Conservation (phyloP, 2,113 vertebrate species). For the Lota lota region DNA sequence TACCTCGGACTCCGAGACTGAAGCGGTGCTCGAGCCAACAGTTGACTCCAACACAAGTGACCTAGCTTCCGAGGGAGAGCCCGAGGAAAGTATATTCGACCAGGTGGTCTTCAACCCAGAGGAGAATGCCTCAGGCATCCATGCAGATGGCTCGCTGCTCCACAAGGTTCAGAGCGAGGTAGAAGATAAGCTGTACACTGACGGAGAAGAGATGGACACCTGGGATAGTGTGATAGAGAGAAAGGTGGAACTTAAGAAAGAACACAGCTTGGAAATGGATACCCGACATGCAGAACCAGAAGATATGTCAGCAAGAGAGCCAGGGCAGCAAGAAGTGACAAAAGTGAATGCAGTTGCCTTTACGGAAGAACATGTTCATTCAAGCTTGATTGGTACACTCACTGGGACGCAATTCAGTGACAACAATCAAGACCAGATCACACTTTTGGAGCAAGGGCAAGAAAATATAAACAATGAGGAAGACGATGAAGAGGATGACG, state of each 20-base stretch:
- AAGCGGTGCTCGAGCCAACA: constrained; percentile 31
- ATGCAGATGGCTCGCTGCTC: background rate
- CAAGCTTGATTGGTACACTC: background rate
- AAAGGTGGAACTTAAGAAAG: constrained; percentile 28
- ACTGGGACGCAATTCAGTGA: constrained; percentile 2
- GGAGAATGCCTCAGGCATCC: constrained; percentile 11
- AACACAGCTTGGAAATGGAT: constrained; percentile 5
- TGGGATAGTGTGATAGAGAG: constrained; percentile 58
- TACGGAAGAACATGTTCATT: constrained; percentile 1
- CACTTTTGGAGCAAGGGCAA: constrained; percentile 9
- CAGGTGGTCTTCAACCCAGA: constrained; percentile 4
- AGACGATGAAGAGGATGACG: constrained; percentile 52
- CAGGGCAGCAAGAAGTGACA: constrained; percentile 11
- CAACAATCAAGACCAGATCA: background rate
- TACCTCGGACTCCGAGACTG: constrained; percentile 39
- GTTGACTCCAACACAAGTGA: constrained; percentile 34
- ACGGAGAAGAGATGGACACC: constrained; percentile 64
- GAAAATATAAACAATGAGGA: constrained; percentile 25
- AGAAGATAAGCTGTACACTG: constrained; percentile 53
- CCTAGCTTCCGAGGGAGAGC: constrained; percentile 34
- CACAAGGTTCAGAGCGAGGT: constrained; percentile 8
- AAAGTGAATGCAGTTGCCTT: background rate
- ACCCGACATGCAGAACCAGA: constrained; percentile 53
- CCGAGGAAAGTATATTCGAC: constrained; percentile 7
- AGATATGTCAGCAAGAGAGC: constrained; percentile 47